Base-by-base conservation (phyloP, 23 tunicate species). In the Trididemnum clinides region DNA sequence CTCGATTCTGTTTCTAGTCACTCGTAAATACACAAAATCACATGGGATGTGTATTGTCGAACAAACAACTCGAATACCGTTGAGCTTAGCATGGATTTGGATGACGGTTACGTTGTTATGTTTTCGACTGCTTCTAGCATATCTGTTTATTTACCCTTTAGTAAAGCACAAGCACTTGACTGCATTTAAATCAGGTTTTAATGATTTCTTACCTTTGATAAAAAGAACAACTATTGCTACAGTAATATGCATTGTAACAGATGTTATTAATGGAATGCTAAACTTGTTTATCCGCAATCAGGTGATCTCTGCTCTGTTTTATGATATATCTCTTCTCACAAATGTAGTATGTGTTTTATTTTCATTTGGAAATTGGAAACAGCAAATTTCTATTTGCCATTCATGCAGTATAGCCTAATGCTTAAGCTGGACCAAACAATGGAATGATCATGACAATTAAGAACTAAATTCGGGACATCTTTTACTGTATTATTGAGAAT, bases 301-400 rank as follows among this genome's bases (percentile, higher is more conserved):
- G 31, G 31, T 66, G 2, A 32, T 31, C n/a, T 37, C 75, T 29
- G 31, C 37, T 66, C n/a, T 66, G 3, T 20, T 20, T 19, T 66
- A 66, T 66, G 75, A 66, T 32, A 31, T 66, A 28, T 66, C 75
- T 4, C 37, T 37, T 29, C 7, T 32, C 30, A 66, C 37, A 3
- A 66, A 66, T 32, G 75, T 66, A 15, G 22, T 66, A 10, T 28
- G 36, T 32, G 37, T 66, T 4, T 29, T 66, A 2, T 15, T 31
- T 3, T 66, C 75, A 29, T 66, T 66, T 32, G 75, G 75, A 66
- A 37, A 66, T n/a, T 66, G 75, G 75, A 66, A 66, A n/a, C 3
- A 29, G 75, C 75, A 66, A 31, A 10, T 66, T 66, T 32, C 31
- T 4, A 6, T 37, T 32, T n/a, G n/a, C n/a, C n/a, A n/a, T n/a